Percentiles rank a stretch among this genome's conserved stretches.
phyloP scores from a whole-genome alignment of 2,888 invertebrate genomes.

The Platerodrilus igneus region DNA sequence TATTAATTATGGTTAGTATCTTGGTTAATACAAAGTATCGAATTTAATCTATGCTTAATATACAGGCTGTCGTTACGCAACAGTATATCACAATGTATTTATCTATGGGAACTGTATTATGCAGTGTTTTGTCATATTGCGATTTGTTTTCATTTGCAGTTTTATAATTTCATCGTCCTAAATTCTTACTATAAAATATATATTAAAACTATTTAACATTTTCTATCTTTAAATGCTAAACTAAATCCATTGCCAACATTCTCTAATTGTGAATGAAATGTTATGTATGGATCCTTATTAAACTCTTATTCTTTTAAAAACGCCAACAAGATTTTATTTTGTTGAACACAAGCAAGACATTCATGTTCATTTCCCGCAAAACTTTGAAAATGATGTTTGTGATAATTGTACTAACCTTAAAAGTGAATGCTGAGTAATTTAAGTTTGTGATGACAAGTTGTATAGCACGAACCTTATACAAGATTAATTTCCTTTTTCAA shows the following conservation, averaged over 20 bases:
- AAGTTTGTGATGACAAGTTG: conserved; percentile 81
- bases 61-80: no score
- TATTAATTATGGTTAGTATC: no score
- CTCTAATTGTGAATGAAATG: conserved; percentile 62
- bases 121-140: no score
- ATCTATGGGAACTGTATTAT: no score
- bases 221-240: conserved; percentile 88
- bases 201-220: no score
- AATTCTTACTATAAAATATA: no score
- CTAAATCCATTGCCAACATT: conserved; percentile 70
- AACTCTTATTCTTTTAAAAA: conserved; percentile 62
- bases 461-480: conserved; percentile 68
- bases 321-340: conserved; percentile 67
- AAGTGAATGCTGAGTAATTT: conserved; percentile 91
- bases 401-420: conserved; percentile 92
- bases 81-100: no score
- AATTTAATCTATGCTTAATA: no score
- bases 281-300: conserved; percentile 62
- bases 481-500: conserved; percentile 71
- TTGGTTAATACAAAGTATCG: no score
- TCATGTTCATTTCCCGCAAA: conserved; percentile 85
- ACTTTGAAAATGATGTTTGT: conserved; percentile 89
- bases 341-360: conserved; percentile 79
- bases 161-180: no score
- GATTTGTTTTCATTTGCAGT: no score